phyloP scores from a whole-genome alignment of 2,797 vertebrate genomes.

The Eulemur coronatus region DNA sequence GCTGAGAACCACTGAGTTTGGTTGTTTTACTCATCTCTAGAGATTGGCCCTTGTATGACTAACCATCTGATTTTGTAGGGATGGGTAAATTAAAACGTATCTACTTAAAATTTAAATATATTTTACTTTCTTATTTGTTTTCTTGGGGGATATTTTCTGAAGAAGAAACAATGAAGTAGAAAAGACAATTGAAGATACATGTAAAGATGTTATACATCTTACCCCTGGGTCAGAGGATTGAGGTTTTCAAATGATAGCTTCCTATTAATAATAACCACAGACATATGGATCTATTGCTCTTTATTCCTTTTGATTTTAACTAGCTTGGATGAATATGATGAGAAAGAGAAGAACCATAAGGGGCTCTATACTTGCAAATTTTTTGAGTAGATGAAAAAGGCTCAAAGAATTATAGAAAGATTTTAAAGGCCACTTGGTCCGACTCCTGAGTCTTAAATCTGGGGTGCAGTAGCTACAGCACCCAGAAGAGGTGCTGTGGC shows the following conservation, averaged over 20 bases:
- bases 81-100: not conserved
- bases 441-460: not conserved
- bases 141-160: not conserved
- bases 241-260: not conserved
- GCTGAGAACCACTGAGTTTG: not conserved
- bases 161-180: not conserved
- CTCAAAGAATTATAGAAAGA: not conserved
- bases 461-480: not conserved
- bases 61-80: not conserved
- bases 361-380: not conserved
- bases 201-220: not conserved
- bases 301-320: slow-evolving; percentile 23
- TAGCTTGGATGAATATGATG: not conserved
- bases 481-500: too few species aligned
- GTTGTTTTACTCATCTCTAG: not conserved
- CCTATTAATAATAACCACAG: not conserved
- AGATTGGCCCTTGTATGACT: not conserved
- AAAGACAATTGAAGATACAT: not conserved
- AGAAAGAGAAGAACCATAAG: not conserved
- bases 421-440: not conserved
- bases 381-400: not conserved
- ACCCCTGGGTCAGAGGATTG: not conserved
- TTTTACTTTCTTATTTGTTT: not conserved
- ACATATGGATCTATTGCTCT: not conserved
- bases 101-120: not conserved